Base-by-base conservation (phyloP, 2,797 vertebrate genomes). In the Cuniculus paca region DNA sequence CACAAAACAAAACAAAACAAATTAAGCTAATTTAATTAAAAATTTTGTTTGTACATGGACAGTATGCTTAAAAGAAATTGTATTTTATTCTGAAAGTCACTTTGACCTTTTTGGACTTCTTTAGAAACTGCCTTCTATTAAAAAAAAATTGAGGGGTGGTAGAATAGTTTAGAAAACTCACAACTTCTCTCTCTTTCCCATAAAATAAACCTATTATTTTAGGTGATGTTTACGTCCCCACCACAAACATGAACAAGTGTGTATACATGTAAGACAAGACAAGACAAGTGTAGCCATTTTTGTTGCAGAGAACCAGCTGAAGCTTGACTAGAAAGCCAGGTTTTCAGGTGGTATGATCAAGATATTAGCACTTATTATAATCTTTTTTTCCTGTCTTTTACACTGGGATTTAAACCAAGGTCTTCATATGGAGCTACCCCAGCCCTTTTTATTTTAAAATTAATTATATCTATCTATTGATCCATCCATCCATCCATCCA, bases 1-100 rank as follows among this genome's bases (percentile, higher is more conserved):
- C 17, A 88, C 11, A 70, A 77, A 91, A 77, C 65, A 26, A 14
- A 42, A 12, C 39, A 22, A 75, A 52, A 72, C 26, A 36, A 28
- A 54, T 39, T 28, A 86, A 94, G 75, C 16, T 88, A 60, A 92
- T 88, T 96, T 39, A 97, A 70, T 54, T 80, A 93, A 85, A 88
- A 92, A 58, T 50, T 94, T 79, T 94, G 34, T 75, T 90, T 96
- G 65, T 20, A 50, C 54, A 96, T 45, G 94, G 70, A 42, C 34
- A 42, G 11, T 58, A 79, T 93, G 88, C 36, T 89, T 82, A 96
- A 83, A 91, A 81, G 60, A 94, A 89, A 22, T 10, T 88, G 31
- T 42, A 58, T 91, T 81, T 84, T 95, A 78, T 39, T 84, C 39
- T 92, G 48, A 52, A 65, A 45, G 24, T 72, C 16, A 95, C 14